Evolutionary conservation across 2,888 invertebrate species (phyloP), one percentile per base, ranked within the genome.

Genomic region (Epicampocera succincta): DNA sequence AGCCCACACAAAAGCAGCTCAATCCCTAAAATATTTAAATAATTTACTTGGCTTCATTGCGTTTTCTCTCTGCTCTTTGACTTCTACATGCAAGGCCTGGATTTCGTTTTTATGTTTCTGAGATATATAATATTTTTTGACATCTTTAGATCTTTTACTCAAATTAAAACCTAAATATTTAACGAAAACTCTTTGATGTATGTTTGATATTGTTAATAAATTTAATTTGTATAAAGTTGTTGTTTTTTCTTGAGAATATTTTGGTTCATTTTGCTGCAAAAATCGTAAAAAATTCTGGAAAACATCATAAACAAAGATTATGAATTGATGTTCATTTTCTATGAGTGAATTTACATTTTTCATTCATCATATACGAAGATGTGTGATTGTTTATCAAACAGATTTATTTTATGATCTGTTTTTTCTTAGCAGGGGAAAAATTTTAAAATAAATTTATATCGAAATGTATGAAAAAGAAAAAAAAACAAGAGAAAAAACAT

Each of bases 401-500:
- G 21, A 52, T 60, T 52, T 75, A 60, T 42, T 75, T 68, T 68
- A 75, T 68, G 52, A 60, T 60, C 66, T 66, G 6, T 38, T 2
- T 33, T 33, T 50, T 13, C 4, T 69, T 19, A 42, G 17, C 54
- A 44, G 17, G 2, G 38, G 38, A 4, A 21, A 38, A 52, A 19
- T 40, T 21, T n/a, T 6, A 54, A 48, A 21, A 38, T 21, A 52
- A 19, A 19, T 48, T 11, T 19, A 17, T 33, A 17, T 3, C 13
- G 0, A 13, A 65, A 42, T 60, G n/a, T 25, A 17, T 52, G 12
- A 15, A 48, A 46, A 44, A 38, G 40, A 12, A 25, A n/a, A n/a
- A 15, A 33, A 11, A 40, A 19, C 2, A 42, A 17, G 2, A 29
- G 42, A 1, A 50, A 8, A 50, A 19, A 56, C 9, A 1, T 29